Evolutionary conservation across 2,797 vertebrate species (phyloP).

Genomic region (Sparus aurata): DNA sequence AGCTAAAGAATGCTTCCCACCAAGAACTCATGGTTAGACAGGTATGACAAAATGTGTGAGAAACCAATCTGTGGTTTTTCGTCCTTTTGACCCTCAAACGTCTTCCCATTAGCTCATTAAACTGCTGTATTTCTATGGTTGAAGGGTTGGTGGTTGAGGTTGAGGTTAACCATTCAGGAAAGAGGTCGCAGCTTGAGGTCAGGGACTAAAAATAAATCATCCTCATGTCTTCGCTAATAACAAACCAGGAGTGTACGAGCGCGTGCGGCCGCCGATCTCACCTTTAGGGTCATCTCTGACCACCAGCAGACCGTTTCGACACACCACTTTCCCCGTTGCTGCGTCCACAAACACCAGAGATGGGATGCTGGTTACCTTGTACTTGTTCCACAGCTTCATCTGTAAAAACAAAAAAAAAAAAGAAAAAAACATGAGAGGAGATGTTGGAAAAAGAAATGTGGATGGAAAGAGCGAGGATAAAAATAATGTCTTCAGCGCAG

Average conservation of each 20-base stretch:
- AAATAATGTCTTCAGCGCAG: too few species aligned
- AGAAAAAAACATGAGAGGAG: constrained; percentile 9
- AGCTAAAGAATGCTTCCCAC: not conserved
- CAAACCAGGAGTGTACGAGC: not conserved
- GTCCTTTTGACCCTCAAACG: constrained; percentile 38
- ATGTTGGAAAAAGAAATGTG: constrained; percentile 8
- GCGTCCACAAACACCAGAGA: constrained; percentile 98
- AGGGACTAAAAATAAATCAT: constrained; percentile 41
- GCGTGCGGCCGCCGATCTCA: constrained; percentile 68
- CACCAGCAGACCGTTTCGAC: constrained; percentile 95
- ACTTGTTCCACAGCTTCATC: constrained; percentile 99
- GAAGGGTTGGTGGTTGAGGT: constrained; percentile 36
- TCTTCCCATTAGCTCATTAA: constrained; percentile 29
- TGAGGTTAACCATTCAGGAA: constrained; percentile 44
- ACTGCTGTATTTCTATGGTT: constrained; percentile 21
- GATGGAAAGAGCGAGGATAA: not conserved
- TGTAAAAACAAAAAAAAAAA: constrained; percentile 63
- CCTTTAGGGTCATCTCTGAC: constrained; percentile 98
- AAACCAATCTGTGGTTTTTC: not conserved
- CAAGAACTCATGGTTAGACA: constrained; percentile 1
- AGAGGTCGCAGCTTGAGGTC: constrained; percentile 39
- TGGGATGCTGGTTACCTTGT: constrained; percentile 98
- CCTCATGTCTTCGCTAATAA: not conserved
- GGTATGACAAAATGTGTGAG: constrained; percentile 10
- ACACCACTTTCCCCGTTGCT: constrained; percentile 93